Base-by-base conservation (phyloP, 2,113 vertebrate species). In the Nesogale talazaci region DNA sequence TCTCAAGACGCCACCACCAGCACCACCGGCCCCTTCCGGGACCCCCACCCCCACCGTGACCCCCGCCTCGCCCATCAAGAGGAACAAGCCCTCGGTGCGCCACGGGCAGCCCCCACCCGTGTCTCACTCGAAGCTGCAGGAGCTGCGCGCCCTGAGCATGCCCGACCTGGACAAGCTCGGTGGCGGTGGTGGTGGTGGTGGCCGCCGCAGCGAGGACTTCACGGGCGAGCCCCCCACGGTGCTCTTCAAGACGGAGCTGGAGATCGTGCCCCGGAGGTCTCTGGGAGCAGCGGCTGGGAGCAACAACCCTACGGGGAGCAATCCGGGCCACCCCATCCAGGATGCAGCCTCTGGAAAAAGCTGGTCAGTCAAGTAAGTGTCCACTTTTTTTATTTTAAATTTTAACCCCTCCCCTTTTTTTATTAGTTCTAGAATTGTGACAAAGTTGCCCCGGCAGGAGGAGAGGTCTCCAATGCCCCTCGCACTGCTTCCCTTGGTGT, bases 131-230 rank as follows among this genome's bases (percentile, higher is more conserved):
- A 98, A 98, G 93, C 96, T 99, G 57, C 97, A 99, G 96, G 99
- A 99, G 90, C 97, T 99, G 25, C 97, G 99, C 34, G 99, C 99
- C 4, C 95, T 99, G 86, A 99, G 99, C 93, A 99, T 99, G 99
- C 99, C 99, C 0, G 99, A 99, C 86, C 96, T 99, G 7, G 99
- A 99, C 96, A 99, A 99, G 91, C 97, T 99, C 6, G 99, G 98
- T 3, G 96, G 96, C 0, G 98, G 98, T 15, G 59, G 25, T n/a
- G n/a, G n/a, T n/a, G n/a, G n/a, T n/a, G n/a, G n/a, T n/a, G n/a
- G n/a, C n/a, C n/a, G n/a, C n/a, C n/a, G n/a, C 63, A 10, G 15
- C 2, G 17, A 61, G 61, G 97, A 98, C 22, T 98, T 98, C 87
- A 95, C 97, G 0, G 95, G 92, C 3, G 95, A 97, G 0, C 80